Base-by-base conservation (phyloP, 2,797 vertebrate species). In the Catharus ustulatus region DNA sequence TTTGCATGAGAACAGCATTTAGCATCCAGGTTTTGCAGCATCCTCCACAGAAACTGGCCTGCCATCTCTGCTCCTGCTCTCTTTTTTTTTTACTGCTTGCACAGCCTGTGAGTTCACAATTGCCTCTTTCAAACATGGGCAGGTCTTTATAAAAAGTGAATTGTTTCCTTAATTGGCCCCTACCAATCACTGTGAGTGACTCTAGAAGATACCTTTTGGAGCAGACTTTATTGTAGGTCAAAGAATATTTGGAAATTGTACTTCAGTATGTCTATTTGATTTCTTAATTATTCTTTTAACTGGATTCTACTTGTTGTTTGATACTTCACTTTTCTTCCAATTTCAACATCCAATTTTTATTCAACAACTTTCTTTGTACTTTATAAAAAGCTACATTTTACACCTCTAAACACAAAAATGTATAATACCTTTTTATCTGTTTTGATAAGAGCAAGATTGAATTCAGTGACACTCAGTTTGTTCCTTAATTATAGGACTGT, bases 391-490 rank as follows among this genome's bases (percentile, higher is more conserved):
- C 4, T 32, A 52, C 23, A 67, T 32, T 90, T 90, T 27, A 52
- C n/a, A 80, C 23, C 21, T 87, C 52, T 79, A 51, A 79, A 68
- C 30, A 55, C 19, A 84, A 36, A 43, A 84, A 42, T 73, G 46
- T n/a, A 34, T 80, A 90, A 76, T 77, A 32, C 16, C 5, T 13
- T 93, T 92, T 80, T 38, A 77, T 90, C 55, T 84, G 5, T 76
- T 90, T 83, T 84, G 67, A 63, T 84, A 90, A 18, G 30, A 71
- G 42, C 57, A 82, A 89, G 57, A 80, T 61, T 83, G 89, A 94
- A 89, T 83, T 79, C 51, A 55, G 24, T 81, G 58, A 42, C 51
- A 76, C 19, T 64, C 26, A 75, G 18, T 76, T 87, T 91, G 29
- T 85, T 89, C 63, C 42, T 54, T 87, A 89, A 83, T 87, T 83